phyloP scores from a whole-genome alignment of 1,140 invertebrate genomes.

The Magallana angulata region DNA sequence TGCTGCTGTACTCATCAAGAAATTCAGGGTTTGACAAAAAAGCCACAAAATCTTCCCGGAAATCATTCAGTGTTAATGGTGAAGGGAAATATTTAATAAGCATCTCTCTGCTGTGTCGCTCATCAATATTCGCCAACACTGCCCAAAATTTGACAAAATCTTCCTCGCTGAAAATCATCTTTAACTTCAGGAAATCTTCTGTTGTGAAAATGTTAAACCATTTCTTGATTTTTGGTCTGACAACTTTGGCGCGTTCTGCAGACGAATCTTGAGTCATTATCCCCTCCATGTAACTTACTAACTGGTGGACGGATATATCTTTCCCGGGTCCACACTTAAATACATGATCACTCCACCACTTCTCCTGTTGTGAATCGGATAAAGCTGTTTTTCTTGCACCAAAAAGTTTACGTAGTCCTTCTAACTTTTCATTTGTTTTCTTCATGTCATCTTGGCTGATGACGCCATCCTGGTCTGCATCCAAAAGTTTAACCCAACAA shows the following conservation, averaged over 20 bases:
- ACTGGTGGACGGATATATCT: not conserved
- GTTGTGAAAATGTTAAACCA: not conserved
- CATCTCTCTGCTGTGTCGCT: not conserved
- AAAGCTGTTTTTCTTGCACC: slow-evolving; percentile 15
- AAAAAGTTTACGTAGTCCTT: not conserved
- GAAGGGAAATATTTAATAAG: not conserved
- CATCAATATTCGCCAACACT: not conserved
- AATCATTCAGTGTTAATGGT: not conserved
- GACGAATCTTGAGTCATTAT: not conserved
- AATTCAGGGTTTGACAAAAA: not conserved
- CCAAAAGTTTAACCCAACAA: not conserved
- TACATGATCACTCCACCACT: slow-evolving; percentile 17
- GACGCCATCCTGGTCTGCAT: slow-evolving; percentile 35
- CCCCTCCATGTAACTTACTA: not conserved
- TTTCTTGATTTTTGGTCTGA: not conserved
- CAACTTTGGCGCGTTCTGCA: not conserved
- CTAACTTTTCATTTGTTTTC: slow-evolving; percentile 18
- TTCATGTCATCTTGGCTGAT: slow-evolving; percentile 28
- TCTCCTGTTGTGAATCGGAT: not conserved
- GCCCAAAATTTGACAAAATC: slow-evolving; percentile 28
- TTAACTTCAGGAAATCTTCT: not conserved
- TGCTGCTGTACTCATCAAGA: not conserved
- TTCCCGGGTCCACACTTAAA: not conserved
- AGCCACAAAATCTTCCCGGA: not conserved
- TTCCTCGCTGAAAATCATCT: not conserved